Base-by-base conservation (phyloP, 2,888 invertebrate species). In the Sympetrum striolatum region DNA sequence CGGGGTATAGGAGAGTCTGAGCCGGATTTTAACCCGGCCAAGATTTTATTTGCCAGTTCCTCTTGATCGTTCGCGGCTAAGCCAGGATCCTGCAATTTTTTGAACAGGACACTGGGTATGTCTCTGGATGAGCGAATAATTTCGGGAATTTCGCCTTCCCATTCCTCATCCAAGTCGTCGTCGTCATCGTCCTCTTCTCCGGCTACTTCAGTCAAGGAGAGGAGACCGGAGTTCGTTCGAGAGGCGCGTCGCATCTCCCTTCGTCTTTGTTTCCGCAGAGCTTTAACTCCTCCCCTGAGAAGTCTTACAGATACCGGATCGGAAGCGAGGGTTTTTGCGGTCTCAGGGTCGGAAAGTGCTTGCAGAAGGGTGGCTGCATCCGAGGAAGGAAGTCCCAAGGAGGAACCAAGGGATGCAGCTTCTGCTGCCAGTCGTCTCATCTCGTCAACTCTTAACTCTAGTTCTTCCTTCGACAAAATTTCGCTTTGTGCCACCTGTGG, bases 41-140 rank as follows among this genome's bases (percentile, higher is more conserved):
- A 60, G 18, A 86, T 86, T 60, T 86, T 86, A 14, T 35, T 60
- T 22, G 86, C 60, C 18, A 86, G 37, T 12, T 37, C 37, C 60
- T 86, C 86, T 12, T 60, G 22, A 48, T 60, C 60, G 2, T 58
- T 60, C 0, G 35, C 86, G 1, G 58, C 60, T 18, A 86, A 22
- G n/a, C 60, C n/a, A 4, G 86, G 86, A 37, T 86, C 86, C 37
- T 86, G 86, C 2, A 86, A n/a, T 37, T 86, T 86, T 37, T 48
- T 95, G 91, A 97, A 95, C 44, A 97, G 93, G 91, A 95, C 95
- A 5, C 96, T 93, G 22, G 97, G 97, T n/a, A 97, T 95, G 91
- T 97, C 96, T 91, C 95, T 95, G 2, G 97, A 97, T 73, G 96
- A 96, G 92, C 95, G 93, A 22, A 96, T 92, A 5, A 95, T 95